Conservation (phyloP, 2,888 invertebrate genomes). For the Perdita meconis region DNA sequence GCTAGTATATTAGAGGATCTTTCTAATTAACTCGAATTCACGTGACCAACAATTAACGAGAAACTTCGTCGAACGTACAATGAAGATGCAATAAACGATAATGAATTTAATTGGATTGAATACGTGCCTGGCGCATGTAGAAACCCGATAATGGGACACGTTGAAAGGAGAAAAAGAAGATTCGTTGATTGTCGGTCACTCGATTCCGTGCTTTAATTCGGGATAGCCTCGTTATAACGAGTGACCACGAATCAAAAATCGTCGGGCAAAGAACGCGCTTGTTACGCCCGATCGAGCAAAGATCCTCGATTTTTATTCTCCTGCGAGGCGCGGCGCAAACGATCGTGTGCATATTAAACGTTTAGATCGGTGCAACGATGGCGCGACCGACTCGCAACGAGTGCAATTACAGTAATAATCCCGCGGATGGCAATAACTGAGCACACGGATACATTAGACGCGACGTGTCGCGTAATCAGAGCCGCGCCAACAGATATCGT, state of each 20-base stretch:
- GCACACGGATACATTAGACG: slow-evolving; percentile 62
- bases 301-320: neutral
- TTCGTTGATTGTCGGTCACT: too few species aligned
- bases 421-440: slow-evolving; percentile 61
- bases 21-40: too few species aligned
- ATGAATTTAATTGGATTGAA: too few species aligned
- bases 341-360: slow-evolving; percentile 44
- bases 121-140: too few species aligned
- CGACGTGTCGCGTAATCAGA: slow-evolving; percentile 64
- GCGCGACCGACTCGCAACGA: slow-evolving; percentile 51
- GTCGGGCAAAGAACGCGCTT: neutral
- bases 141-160: too few species aligned
- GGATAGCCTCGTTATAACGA: too few species aligned
- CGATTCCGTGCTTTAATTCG: too few species aligned
- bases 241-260: neutral
- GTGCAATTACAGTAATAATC: slow-evolving; percentile 69
- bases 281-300: neutral
- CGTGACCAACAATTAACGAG: too few species aligned
- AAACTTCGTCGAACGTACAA: too few species aligned
- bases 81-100: too few species aligned
- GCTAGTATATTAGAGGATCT: too few species aligned
- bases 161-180: too few species aligned
- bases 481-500: slow-evolving; percentile 66
- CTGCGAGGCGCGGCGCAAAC: neutral
- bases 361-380: slow-evolving; percentile 29